Evolutionary conservation across 2,888 invertebrate genomes (phyloP), one percentile per base, ranked within the genome.

Genomic region (Artemia sp.): DNA sequence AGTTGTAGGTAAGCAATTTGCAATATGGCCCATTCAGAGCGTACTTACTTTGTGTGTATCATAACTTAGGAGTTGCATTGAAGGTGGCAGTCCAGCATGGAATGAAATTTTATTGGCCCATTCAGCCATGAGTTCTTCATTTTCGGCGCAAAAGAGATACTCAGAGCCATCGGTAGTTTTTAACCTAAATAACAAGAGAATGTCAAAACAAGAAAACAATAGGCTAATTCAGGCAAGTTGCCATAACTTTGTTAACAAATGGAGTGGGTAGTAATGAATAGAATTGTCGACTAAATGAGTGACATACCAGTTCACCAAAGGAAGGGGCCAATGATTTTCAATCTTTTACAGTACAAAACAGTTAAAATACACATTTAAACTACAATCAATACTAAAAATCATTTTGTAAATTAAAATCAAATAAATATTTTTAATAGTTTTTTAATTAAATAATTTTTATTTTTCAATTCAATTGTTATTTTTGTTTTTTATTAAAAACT

Each of bases 61-160:
- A 78, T 92, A 92, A 74, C 90, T 89, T 69, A 91, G 82, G 52
- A 93, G 82, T 78, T 93, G 93, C 76, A 91, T 83, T 77, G 87
- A 89, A 12, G 95, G 95, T 12, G 92, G 91, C 73, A 95, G 82
- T 75, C 85, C 84, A 12, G 97, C 95, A 79, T 94, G 93, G 84
- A 94, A 95, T 70, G 87, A 85, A 74, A 97, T 86, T 81, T 93
- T 94, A 76, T 87, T 87, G 14, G 92, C 86, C 94, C 94, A 95
- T 72, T 92, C 91, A 75, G 84, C 83, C 87, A 92, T 86, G 70
- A 88, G 86, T 1, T 84, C 85, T 70, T 85, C 83, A 67, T 83
- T 85, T 9, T 84, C 80, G 68, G 90, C 88, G 67, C 90, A 85
- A 79, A 97, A 92, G 72, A 97, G 81, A 80, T 89, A 96, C 80